Conservation (phyloP, 1,140 invertebrate species). For the Drosophila seguyi region DNA sequence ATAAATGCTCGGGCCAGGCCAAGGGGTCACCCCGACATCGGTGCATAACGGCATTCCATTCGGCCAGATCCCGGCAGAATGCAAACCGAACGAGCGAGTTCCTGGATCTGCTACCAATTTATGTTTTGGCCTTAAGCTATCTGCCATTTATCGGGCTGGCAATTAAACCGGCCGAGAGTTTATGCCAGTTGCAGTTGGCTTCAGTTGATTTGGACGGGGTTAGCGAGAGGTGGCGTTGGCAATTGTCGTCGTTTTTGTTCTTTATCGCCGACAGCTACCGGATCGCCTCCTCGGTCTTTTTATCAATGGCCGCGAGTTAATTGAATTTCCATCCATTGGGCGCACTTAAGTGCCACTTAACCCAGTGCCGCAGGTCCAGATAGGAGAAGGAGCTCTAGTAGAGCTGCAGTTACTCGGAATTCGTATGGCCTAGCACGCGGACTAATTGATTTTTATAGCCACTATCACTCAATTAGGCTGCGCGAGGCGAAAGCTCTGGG, state of each 20-base stretch:
- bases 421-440: slow-evolving; percentile 19
- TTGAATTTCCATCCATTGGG: slow-evolving; percentile 53
- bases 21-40: slow-evolving; percentile 63
- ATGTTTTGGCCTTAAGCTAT: slow-evolving; percentile 49
- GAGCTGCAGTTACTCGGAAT: slow-evolving; percentile 15
- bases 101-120: slow-evolving; percentile 55
- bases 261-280: slow-evolving; percentile 51
- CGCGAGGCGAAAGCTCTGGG: slow-evolving; percentile 27
- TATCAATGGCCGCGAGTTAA: slow-evolving; percentile 50
- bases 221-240: slow-evolving; percentile 38
- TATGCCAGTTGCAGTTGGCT: slow-evolving; percentile 19
- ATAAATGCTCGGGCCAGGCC: slow-evolving; percentile 60
- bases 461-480: slow-evolving; percentile 34
- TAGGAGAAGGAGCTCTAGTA: slow-evolving; percentile 20
- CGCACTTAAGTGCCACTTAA: slow-evolving; percentile 64
- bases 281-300: slow-evolving; percentile 32
- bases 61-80: slow-evolving; percentile 31
- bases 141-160: slow-evolving; percentile 57
- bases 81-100: slow-evolving; percentile 48
- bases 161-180: slow-evolving; percentile 49
- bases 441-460: slow-evolving; percentile 57
- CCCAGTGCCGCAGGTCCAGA: slow-evolving; percentile 37
- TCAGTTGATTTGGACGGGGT: slow-evolving; percentile 21
- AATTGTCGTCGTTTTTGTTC: slow-evolving; percentile 41
- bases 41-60: slow-evolving; percentile 53